Percentiles rank a stretch among this genome's conserved stretches.
Evolutionary conservation across 2,888 invertebrate species (phyloP).

Genomic region (Drosophila anomelani): DNA sequence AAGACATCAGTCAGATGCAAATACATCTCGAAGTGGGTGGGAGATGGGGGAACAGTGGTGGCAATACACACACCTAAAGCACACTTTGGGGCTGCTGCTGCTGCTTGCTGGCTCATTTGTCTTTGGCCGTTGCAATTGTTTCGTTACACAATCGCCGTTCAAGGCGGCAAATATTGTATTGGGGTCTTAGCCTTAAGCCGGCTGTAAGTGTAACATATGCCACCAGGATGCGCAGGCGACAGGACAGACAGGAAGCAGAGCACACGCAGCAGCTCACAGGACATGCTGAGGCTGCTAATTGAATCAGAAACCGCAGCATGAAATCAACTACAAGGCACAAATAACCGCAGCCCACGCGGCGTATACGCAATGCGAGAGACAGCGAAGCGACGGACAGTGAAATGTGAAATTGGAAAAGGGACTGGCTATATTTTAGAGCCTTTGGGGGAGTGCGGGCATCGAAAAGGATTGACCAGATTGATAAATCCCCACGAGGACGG

Average conservation of each 20-base stretch:
- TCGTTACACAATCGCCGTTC: conserved; percentile 17
- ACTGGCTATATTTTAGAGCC: conserved; percentile 22
- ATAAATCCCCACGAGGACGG: conserved; percentile 14
- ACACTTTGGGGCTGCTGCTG: conserved; percentile 27
- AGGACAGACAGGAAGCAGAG: background rate
- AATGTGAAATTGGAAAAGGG: conserved; percentile 18
- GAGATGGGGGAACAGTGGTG: background rate
- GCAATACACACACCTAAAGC: conserved; percentile 27
- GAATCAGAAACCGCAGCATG: conserved; percentile 65
- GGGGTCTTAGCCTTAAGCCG: conserved; percentile 17
- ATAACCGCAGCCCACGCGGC: conserved; percentile 13
- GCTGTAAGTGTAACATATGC: conserved; percentile 34
- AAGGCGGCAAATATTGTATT: conserved; percentile 21
- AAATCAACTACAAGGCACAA: conserved; percentile 38
- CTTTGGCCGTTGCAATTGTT: conserved; percentile 25
- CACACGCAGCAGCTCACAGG: background rate
- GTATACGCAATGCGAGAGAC: conserved; percentile 26
- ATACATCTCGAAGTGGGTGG: background rate
- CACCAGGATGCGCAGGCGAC: conserved; percentile 13
- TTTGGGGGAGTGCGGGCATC: background rate
- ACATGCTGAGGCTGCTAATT: conserved; percentile 56
- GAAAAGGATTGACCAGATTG: conserved; percentile 40
- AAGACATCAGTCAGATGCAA: conserved; percentile 2
- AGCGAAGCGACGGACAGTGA: background rate
- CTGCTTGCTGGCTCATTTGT: conserved; percentile 4